A percentile compares a stretch with the other conserved stretches of the same genome.
phyloP scores from a whole-genome alignment of 2,797 vertebrate species.

The Erpetoichthys calabaricus region DNA sequence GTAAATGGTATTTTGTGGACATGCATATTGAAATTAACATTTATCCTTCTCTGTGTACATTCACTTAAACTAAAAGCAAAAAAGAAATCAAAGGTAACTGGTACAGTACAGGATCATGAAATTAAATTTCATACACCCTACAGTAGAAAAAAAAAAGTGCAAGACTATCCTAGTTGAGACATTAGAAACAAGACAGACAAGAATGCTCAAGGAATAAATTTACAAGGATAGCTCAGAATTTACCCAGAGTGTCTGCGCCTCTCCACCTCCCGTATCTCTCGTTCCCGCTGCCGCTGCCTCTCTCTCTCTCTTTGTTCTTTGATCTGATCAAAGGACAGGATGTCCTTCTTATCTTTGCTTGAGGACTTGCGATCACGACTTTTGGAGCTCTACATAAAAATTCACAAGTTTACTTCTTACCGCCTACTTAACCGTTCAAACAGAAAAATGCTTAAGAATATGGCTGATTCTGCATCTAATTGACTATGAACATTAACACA shows the following conservation, averaged over 20 bases:
- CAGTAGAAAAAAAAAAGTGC: no score
- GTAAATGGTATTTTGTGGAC: no score
- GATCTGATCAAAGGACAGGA: constrained; percentile 93
- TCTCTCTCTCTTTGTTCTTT: constrained; percentile 89
- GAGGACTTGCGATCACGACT: constrained; percentile 76
- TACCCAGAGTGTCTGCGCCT: constrained; percentile 60
- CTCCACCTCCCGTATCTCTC: constrained; percentile 83
- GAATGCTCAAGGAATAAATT: no score
- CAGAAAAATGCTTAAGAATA: not conserved
- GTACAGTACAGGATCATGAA: no score
- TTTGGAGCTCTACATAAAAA: constrained; percentile 60
- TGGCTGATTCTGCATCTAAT: not conserved
- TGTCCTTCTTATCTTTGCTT: constrained; percentile 85
- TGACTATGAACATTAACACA: not conserved
- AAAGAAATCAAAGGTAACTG: no score
- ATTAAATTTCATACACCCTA: no score
- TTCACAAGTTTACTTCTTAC: not conserved
- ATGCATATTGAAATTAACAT: no score
- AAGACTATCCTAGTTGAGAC: no score
- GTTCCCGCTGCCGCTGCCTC: constrained; percentile 77
- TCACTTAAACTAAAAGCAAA: no score
- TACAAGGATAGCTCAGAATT: not conserved
- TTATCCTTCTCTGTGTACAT: no score
- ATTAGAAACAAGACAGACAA: no score
- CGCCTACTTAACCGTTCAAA: no score